These are phyloP conservation scores for Ellobium chinense DNA, from an alignment of 2,888 invertebrate species.

Conservation along the genomic window DNA sequence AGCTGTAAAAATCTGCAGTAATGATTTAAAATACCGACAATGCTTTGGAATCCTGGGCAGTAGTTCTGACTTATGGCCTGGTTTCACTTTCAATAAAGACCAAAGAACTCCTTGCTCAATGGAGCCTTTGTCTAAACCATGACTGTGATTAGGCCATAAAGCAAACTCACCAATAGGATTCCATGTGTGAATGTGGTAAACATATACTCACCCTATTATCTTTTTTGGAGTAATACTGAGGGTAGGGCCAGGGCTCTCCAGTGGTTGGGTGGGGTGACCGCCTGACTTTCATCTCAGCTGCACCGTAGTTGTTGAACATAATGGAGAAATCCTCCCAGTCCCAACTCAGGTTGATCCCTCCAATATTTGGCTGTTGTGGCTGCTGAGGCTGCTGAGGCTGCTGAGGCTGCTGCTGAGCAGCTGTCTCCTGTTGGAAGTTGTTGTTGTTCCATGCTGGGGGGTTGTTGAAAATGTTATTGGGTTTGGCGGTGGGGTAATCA, in stretches of 20 bases:
- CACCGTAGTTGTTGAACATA: constrained; percentile 69
- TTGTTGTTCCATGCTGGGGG: background rate
- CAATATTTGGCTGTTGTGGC: constrained; percentile 36
- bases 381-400: constrained; percentile 15
- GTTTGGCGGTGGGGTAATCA: background rate
- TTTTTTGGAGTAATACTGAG: constrained; percentile 80
- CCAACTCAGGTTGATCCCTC: constrained; percentile 60
- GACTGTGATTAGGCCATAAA: too few relatives aligned
- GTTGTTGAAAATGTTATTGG: constrained; percentile 3
- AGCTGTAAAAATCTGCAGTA: too few relatives aligned
- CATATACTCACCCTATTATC: constrained; percentile 59
- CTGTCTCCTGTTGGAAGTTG: background rate
- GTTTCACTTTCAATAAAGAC: too few relatives aligned
- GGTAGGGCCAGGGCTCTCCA: constrained; percentile 86
- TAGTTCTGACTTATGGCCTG: too few relatives aligned
- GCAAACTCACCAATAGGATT: too few relatives aligned
- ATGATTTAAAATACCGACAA: too few relatives aligned
- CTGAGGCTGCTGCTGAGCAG: background rate
- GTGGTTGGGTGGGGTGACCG: constrained; percentile 70
- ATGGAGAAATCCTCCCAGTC: constrained; percentile 74
- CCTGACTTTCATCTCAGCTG: constrained; percentile 73
- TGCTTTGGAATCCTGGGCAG: too few relatives aligned
- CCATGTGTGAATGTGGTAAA: too few relatives aligned
- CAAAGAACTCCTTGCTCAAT: too few relatives aligned
- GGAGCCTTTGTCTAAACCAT: too few relatives aligned